phyloP scores from a whole-genome alignment of 2,888 invertebrate species.

The Aspidiotus destructor region DNA sequence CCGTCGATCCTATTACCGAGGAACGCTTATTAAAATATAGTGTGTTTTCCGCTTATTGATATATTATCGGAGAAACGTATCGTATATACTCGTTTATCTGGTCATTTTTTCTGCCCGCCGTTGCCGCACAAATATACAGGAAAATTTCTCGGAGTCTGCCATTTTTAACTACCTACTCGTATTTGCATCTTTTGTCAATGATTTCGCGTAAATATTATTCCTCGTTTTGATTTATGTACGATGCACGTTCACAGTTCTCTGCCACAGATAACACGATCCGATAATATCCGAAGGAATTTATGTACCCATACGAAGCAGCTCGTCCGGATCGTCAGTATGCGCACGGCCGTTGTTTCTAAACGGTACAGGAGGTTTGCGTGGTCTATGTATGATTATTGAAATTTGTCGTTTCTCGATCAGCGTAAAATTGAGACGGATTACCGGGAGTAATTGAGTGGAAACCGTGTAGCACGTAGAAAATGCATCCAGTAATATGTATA shows the following conservation, averaged over 20 bases:
- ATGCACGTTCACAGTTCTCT: conserved; percentile 30
- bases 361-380: not conserved
- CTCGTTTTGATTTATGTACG: conserved; percentile 31
- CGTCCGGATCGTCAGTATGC: too few species aligned
- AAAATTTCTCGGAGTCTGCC: conserved; percentile 10
- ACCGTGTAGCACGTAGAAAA: not conserved
- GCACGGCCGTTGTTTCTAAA: too few species aligned
- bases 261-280: conserved; percentile 29
- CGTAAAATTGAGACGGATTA: not conserved
- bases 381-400: not conserved
- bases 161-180: conserved; percentile 23
- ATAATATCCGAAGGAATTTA: conserved; percentile 30
- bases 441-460: not conserved
- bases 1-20: not conserved
- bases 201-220: conserved; percentile 30
- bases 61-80: conserved; percentile 16
- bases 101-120: conserved; percentile 12
- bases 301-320: not conserved
- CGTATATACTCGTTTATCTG: conserved; percentile 20
- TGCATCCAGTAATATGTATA: not conserved
- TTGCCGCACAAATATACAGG: conserved; percentile 9
- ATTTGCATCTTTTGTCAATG: conserved; percentile 32
- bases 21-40: conserved; percentile 27
- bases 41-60: conserved; percentile 28
- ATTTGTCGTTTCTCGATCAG: conserved; percentile 2